phyloP scores from a whole-genome alignment of 2,797 vertebrate genomes.

The Emydoidea blandingii region DNA sequence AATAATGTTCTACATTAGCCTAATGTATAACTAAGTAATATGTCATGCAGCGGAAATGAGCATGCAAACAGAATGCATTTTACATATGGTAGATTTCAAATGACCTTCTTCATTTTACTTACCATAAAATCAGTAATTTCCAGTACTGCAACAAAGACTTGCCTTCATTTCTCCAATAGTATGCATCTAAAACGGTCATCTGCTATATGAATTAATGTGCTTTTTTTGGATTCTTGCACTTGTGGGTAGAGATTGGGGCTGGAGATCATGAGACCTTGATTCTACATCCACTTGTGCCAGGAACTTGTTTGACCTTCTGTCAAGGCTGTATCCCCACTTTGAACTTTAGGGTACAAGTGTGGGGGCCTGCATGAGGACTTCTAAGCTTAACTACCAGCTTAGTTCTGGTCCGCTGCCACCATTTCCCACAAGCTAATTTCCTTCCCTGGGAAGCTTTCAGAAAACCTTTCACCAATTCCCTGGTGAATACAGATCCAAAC shows the following conservation, averaged over 20 bases:
- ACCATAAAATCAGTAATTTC: slow-evolving; percentile 11
- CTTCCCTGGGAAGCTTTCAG: no score
- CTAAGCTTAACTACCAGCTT: no score
- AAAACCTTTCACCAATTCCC: no score
- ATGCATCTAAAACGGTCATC: neutral
- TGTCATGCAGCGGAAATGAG: neutral
- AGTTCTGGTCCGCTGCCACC: no score
- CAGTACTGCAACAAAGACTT: neutral
- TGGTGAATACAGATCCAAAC: no score
- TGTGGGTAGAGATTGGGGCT: neutral
- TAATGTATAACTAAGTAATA: slow-evolving; percentile 47
- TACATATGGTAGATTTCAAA: slow-evolving; percentile 31
- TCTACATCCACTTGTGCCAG: neutral
- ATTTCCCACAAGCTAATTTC: no score
- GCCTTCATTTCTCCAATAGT: neutral
- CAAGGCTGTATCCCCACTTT: no score
- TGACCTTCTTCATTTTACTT: neutral
- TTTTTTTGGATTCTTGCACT: neutral
- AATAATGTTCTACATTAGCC: slow-evolving; percentile 58
- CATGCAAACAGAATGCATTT: slow-evolving; percentile 15
- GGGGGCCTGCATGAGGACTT: no score
- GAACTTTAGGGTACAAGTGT: no score
- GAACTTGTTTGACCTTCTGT: neutral
- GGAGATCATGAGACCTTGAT: neutral
- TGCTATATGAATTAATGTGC: neutral